Conservation (phyloP, 2,113 vertebrate genomes). For the Procavia capensis region DNA sequence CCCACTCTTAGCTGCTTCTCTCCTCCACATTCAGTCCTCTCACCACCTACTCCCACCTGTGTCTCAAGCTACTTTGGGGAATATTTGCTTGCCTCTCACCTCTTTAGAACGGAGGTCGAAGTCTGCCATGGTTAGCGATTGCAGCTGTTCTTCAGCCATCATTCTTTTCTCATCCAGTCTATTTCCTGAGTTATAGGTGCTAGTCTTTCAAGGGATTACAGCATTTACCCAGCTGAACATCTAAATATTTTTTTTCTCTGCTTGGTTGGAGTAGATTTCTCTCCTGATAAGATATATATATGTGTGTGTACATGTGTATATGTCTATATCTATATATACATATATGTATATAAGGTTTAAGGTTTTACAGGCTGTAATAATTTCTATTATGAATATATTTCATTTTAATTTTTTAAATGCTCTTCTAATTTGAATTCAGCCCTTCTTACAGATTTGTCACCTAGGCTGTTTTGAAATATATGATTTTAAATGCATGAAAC, state of each 20-base stretch:
- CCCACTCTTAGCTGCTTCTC: background rate
- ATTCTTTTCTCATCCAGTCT: background rate
- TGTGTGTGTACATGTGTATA: too few relatives aligned
- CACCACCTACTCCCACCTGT: background rate
- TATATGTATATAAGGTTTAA: background rate
- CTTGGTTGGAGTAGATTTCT: too few relatives aligned
- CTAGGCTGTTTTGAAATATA: slow-evolving; percentile 80
- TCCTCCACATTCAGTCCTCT: background rate
- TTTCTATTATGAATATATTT: slow-evolving; percentile 72
- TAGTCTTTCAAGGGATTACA: slow-evolving; percentile 10
- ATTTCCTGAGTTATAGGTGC: background rate
- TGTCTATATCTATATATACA: too few relatives aligned
- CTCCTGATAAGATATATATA: too few relatives aligned
- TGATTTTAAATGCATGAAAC: slow-evolving; percentile 81
- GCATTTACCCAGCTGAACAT: background rate
- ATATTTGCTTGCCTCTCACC: background rate
- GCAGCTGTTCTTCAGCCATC: background rate
- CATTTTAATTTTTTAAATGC: slow-evolving; percentile 78
- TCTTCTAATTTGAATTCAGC: slow-evolving; percentile 73
- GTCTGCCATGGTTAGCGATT: background rate
- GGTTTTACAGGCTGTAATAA: slow-evolving; percentile 47
- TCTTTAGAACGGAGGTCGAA: background rate
- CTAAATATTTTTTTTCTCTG: background rate
- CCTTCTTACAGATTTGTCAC: slow-evolving; percentile 64
- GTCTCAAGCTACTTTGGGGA: background rate